Evolutionary conservation across 1,140 invertebrate species (phyloP), one percentile per base, ranked within the genome.

Genomic region (Papilio polyxenes): DNA sequence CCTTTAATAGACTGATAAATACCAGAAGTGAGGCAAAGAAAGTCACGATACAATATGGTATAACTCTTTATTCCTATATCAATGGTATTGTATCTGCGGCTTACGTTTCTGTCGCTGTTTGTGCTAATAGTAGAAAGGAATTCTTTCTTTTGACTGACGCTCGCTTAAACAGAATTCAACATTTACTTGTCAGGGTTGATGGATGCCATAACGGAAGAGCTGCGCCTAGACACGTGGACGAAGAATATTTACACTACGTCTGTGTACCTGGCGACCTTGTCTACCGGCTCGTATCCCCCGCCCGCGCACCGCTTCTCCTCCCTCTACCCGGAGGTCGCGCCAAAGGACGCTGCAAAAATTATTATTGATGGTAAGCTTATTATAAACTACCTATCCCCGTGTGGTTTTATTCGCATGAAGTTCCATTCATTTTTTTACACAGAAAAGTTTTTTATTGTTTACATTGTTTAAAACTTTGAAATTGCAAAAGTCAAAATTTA

Each of bases 121-220:
- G 48, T 49, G 48, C 48, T 49, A 49, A 49, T 7, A 8, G 48
- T 49, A 49, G 48, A 49, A 49, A 49, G 48, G 1, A 1, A 49
- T 0, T 49, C 10, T 49, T 10, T 49, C 48, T 49, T 49, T 49
- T 49, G 48, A 8, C 48, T 56, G 15, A 15, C 17, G 53, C 59
- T 10, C 20, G 23, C 10, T 10, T 69, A 37, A 13, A 13, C 23
- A 13, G 3, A 40, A 10, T 72, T 72, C 11, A 72, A 62, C 56
- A n/a, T n/a, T 6, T 62, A 8, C n/a, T 72, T 72, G 11, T 13
- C 83, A 94, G 93, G 93, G 82, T 86, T 97, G n/a, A 96, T 97
- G 96, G 96, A 97, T 82, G 94, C 96, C 0, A 75, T 97, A 62
- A 89, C 91, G 9, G 96, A 97, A 82, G 97, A 97, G 87, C 86